Base-by-base conservation (phyloP, 2,888 invertebrate genomes). In the Cinara cedri region DNA sequence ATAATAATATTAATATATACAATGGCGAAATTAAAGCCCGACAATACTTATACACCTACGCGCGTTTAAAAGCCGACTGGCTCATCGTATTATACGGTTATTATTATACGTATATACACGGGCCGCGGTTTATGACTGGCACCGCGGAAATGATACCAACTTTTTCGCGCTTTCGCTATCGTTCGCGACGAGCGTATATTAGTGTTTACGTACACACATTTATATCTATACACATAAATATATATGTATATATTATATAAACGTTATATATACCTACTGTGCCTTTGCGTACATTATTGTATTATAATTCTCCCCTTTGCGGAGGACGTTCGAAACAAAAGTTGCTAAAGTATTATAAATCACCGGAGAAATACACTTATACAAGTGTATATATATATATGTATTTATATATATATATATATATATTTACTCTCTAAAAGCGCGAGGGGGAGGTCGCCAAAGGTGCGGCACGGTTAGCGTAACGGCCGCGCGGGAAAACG, bases 281-380 rank as follows among this genome's bases (percentile, higher is more conserved):
- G n/a, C n/a, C n/a, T n/a, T n/a, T n/a, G n/a, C n/a, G n/a, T n/a
- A n/a, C n/a, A n/a, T n/a, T n/a, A n/a, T n/a, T n/a, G n/a, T n/a
- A n/a, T n/a, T n/a, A n/a, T 34, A 34, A 3, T 34, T 3, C 34
- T 34, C 34, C 34, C 26, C 11, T 16, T n/a, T 24, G 16, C 8
- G 26, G 4, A 3, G n/a, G 51, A 16, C 49, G 62, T 9, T n/a
- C 24, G 3, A 72, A 72, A 72, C 75, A 55, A 75, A 75, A 75
- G 65, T 75, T 75, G 3, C 54, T 11, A 21, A 54, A 75, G 65
- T 34, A 6, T 75, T 55, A 54, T 75, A 75, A 75, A 75, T 75
- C 75, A 65, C 54, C 65, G 24, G 19, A 65, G 42, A 65, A 75
- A 65, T 21, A 49, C 24, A n/a, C 54, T n/a, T n/a, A n/a, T n/a